Base-by-base conservation (phyloP, 2,888 invertebrate genomes). In the Himalopsyche tibetana region DNA sequence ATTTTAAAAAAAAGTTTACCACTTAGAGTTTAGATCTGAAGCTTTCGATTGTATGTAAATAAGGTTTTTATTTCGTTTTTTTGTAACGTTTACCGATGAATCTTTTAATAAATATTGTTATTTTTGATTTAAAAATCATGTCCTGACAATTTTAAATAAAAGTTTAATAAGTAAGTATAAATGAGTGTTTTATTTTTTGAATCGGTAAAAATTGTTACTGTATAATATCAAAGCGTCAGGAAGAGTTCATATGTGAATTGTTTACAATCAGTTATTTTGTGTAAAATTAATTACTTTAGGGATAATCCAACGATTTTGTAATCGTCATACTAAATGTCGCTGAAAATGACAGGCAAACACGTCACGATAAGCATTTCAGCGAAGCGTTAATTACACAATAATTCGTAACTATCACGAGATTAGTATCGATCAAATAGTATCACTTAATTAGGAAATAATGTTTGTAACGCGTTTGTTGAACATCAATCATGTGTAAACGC, bases 301-400 rank as follows among this genome's bases (percentile, higher is more conserved):
- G 74, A 36, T 12, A 38, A 74, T 74, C 12, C 12, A 6, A 38
- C 74, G 36, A 36, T 74, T 74, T 74, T 4, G 12, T 15, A 38
- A 36, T 74, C 38, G 11, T 74, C 74, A 38, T 74, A 36, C 28
- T 69, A 28, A 38, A 74, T 74, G 28, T 74, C 74, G 15, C 74
- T 74, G 74, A 74, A 74, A 74, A 38, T 74, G 74, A 74, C 38
- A 38, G 74, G 12, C 36, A 45, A 80, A 12, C 28, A 80, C 51
- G 80, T 3, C 80, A 80, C n/a, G 51, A 45, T 80, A 80, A 45
- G 45, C 51, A 80, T 74, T 36, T 36, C 80, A 80, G 45, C 15
- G 42, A n/a, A 42, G 80, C 80, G 84, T 84, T 84, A 84, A 84
- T 84, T 84, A 84, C 80, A 5, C 42, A 79, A 38, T 84, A 84